Evolutionary conservation across 2,113 vertebrate species (phyloP), one percentile per base, ranked within the genome.

Genomic region (Hucho hucho): DNA sequence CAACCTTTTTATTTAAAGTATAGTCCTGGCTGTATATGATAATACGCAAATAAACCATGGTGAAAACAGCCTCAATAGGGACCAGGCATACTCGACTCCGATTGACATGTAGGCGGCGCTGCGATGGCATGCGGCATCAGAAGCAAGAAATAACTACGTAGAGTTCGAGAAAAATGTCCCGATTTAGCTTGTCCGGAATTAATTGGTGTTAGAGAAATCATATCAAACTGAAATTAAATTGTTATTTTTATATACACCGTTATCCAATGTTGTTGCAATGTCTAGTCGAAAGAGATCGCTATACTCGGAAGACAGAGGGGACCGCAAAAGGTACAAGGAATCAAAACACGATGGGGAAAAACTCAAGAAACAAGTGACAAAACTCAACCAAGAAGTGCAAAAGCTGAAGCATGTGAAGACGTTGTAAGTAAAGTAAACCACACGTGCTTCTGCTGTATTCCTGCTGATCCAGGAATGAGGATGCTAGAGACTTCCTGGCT

Each of bases 331-430:
- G 69, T 88, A 83, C 53, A 93, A 90, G 77, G 59, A 86, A 0
- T 82, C 88, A 2, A 89, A 89, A 83, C 75, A 91, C 3, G 92
- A 92, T n/a, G 43, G 91, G n/a, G 89, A 91, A 22, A 92, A 92
- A 84, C 85, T 87, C 67, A 85, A 85, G 49, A 86, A 73, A 67
- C 90, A 92, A 0, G 78, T 87, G 14, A 91, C 87, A 18, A 93
- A 92, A 83, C 87, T 92, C 71, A 90, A 43, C 72, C 94, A 96
- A 79, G 94, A 97, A 87, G 95, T 95, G 28, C 94, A 96, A 82
- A 94, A 95, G 84, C 91, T 98, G 73, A 94, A 96, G 88, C 97
- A 97, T 86, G 89, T 98, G 28, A 96, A 97, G 88, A 96, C 94
- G 16, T 98, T 97, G 97, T 98, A 90, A 96, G 94, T 88, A 20